These are phyloP conservation scores for Argyresthia goedartella DNA, from an alignment of 2,888 invertebrate species.

Conservation along the genomic window DNA sequence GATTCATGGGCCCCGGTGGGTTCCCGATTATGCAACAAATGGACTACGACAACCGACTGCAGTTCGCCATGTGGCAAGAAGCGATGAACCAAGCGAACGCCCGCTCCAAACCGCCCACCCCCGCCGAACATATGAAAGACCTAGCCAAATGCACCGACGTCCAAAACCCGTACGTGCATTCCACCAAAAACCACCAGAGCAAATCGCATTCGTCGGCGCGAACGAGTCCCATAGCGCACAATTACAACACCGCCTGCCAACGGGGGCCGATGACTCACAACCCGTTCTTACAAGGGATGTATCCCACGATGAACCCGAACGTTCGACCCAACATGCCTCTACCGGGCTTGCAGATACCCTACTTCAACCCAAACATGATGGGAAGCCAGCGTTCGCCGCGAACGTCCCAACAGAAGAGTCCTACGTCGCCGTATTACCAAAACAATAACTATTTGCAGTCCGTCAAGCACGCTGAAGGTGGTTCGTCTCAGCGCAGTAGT, in stretches of 20 bases:
- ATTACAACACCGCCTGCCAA: constrained; percentile 37
- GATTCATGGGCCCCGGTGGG: constrained; percentile 52
- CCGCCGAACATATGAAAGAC: constrained; percentile 41
- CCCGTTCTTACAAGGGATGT: constrained; percentile 49
- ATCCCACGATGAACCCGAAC: constrained; percentile 45
- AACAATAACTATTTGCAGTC: constrained; percentile 58
- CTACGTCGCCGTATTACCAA: constrained; percentile 51
- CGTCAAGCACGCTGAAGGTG: constrained; percentile 38
- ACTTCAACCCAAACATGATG: constrained; percentile 50
- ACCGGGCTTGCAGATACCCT: constrained; percentile 50
- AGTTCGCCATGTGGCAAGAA: constrained; percentile 79
- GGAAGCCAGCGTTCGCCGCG: constrained; percentile 45
- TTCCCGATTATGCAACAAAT: constrained; percentile 52
- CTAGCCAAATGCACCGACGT: constrained; percentile 44
- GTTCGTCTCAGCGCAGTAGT: constrained; percentile 30
- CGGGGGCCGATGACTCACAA: constrained; percentile 40
- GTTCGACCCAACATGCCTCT: constrained; percentile 44
- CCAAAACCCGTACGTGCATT: constrained; percentile 55
- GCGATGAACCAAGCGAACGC: constrained; percentile 70
- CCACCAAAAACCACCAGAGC: constrained; percentile 47
- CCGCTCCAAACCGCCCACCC: constrained; percentile 32
- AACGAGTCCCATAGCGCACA: constrained; percentile 60
- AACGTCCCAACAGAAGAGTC: constrained; percentile 49
- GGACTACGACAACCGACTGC: constrained; percentile 69
- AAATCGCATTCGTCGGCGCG: constrained; percentile 57